These are phyloP conservation scores for Calosoma granatense DNA, from an alignment of 1,140 invertebrate genomes.

Conservation along the genomic window DNA sequence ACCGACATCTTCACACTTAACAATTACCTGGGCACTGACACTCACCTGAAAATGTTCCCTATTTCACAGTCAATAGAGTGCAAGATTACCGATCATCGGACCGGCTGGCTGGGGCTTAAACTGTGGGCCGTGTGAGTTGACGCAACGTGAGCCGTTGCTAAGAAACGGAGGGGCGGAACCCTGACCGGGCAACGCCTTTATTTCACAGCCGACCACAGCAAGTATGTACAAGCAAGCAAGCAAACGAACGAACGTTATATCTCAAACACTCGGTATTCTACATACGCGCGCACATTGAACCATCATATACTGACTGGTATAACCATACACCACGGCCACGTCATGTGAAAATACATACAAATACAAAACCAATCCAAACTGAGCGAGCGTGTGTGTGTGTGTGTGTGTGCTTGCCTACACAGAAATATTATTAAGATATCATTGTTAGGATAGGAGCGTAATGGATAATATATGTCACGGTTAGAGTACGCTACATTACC, in stretches of 20 bases:
- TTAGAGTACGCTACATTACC: neutral
- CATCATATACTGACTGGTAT: neutral
- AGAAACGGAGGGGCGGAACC: neutral
- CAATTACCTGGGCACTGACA: constrained; percentile 1
- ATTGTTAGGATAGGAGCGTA: neutral
- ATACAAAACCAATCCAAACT: too few relatives aligned
- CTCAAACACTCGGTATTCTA: neutral
- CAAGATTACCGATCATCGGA: neutral
- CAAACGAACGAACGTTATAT: neutral
- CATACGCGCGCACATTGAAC: neutral
- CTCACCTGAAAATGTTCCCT: constrained; percentile 5
- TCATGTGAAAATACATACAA: too few relatives aligned
- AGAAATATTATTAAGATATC: neutral
- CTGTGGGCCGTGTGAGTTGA: neutral
- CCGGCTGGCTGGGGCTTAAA: constrained; percentile 4
- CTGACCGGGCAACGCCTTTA: neutral
- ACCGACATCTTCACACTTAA: constrained; percentile 8
- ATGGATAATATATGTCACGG: neutral
- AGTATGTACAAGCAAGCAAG: neutral
- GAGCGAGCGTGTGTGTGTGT: neutral
- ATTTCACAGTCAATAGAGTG: constrained; percentile 8
- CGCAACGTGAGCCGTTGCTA: neutral
- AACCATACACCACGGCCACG: too few relatives aligned
- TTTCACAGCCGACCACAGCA: neutral
- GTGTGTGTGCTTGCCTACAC: neutral